phyloP scores from a whole-genome alignment of 2,888 invertebrate species.

The Mellilla xanthometata region DNA sequence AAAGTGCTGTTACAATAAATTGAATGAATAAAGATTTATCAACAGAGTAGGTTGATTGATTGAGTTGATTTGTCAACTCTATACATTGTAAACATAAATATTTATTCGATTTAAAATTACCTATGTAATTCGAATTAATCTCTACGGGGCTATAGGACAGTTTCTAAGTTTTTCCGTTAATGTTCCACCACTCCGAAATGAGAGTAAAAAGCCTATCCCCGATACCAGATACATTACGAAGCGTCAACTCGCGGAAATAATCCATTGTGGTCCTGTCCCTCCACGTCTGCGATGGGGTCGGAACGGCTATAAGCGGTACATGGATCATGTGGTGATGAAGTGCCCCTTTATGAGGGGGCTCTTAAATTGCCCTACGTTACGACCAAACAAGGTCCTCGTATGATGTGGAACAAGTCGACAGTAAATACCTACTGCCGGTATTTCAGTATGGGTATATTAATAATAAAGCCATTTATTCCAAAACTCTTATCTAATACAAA shows the following conservation, averaged over 20 bases:
- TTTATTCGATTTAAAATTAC: too few species aligned
- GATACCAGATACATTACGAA: slow-evolving; percentile 55
- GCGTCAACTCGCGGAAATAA: slow-evolving; percentile 68
- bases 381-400: slow-evolving; percentile 26
- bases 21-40: too few species aligned
- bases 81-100: too few species aligned
- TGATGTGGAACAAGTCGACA: slow-evolving; percentile 28
- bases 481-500: too few species aligned
- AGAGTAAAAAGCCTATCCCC: slow-evolving; percentile 50
- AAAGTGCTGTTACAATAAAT: slow-evolving; percentile 18
- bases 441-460: background rate
- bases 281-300: slow-evolving; percentile 55
- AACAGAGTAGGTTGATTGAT: too few species aligned
- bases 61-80: too few species aligned
- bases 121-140: too few species aligned
- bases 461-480: too few species aligned
- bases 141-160: too few species aligned
- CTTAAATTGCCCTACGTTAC: slow-evolving; percentile 42
- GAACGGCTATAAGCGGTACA: slow-evolving; percentile 53
- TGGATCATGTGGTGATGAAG: slow-evolving; percentile 63
- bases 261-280: slow-evolving; percentile 64
- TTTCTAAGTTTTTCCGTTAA: background rate
- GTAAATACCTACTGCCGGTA: slow-evolving; percentile 19
- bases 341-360: slow-evolving; percentile 53
- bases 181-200: slow-evolving; percentile 35